Base-by-base conservation (phyloP, 92 coral and sea anemone genomes). In the Palythoa grandis region DNA sequence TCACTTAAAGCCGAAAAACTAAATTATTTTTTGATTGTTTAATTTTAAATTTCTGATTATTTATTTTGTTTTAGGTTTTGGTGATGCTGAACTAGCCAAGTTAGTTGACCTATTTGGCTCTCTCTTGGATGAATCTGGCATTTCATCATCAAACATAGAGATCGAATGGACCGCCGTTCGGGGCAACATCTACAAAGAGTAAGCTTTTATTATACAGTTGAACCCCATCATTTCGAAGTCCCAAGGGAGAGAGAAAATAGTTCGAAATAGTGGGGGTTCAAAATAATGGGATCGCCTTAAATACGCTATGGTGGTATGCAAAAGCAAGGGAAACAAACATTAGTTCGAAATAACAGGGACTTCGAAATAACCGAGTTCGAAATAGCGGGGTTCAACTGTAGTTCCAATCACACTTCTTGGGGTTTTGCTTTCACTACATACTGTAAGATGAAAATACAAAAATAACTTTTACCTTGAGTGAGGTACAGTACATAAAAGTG, bases 391-490 rank as follows among this genome's bases (percentile, higher is more conserved):
- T n/a, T n/a, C n/a, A n/a, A n/a, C n/a, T n/a, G n/a, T n/a, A n/a
- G n/a, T n/a, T n/a, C n/a, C n/a, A n/a, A 57, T 57, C 65, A 67
- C 71, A n/a, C 22, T 24, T n/a, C 71, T 67, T 67, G 71, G 71
- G 71, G 71, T 20, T 67, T 67, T 23, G 71, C 71, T 67, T 67
- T 67, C 38, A 24, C 71, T 67, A n/a, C n/a, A n/a, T n/a, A n/a
- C 29, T 37, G 9, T 67, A 20, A 20, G 37, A 67, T 67, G 71
- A 67, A 67, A 67, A 67, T 67, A 22, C 71, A 67, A 67, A 67
- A 67, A 20, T 67, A 67, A 67, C 22, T 67, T 10, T n/a, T 20
- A 20, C 37, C n/a, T 16, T 67, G 71, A 67, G 38, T 67, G 71
- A 66, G 71, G 37, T 67, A 67, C 20, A 35, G n/a, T n/a, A n/a